Evolutionary conservation across 2,797 vertebrate genomes (phyloP).

Genomic region (Myotis daubentonii): DNA sequence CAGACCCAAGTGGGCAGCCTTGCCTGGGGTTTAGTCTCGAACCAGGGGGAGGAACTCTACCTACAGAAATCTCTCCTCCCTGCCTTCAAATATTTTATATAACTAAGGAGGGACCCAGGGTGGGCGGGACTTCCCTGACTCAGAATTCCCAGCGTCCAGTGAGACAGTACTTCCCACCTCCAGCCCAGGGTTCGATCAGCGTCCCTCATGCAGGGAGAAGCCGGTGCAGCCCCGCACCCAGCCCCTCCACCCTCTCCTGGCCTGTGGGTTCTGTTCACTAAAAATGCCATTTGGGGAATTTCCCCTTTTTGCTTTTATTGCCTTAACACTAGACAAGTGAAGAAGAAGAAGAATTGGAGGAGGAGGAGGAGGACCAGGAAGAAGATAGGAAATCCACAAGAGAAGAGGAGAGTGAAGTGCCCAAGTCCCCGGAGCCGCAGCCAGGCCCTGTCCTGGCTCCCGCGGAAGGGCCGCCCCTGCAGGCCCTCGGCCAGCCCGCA

Average conservation of each 20-base stretch:
- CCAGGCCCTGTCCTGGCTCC: constrained; percentile 80
- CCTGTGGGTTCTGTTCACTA: constrained; percentile 30
- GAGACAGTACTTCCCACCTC: not conserved
- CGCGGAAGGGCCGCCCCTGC: constrained; percentile 81
- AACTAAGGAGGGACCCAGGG: not conserved
- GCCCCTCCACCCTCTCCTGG: not conserved
- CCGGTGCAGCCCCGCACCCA: accelerated
- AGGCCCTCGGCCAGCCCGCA: constrained; percentile 80
- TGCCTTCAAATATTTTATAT: not conserved
- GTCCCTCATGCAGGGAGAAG: not conserved
- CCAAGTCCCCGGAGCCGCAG: constrained; percentile 85
- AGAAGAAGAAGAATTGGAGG: constrained; percentile 86
- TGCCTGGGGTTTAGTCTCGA: not conserved
- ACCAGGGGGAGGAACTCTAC: not conserved
- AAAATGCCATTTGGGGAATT: constrained; percentile 43
- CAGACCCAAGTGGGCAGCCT: not conserved
- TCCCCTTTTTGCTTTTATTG: constrained; percentile 63
- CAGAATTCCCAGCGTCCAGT: not conserved
- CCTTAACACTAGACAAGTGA: constrained; percentile 84
- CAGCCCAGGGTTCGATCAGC: not conserved
- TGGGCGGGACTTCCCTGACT: not conserved
- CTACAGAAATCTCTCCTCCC: not conserved
- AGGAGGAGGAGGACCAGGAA: constrained; percentile 85
- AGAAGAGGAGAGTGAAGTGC: constrained; percentile 84
- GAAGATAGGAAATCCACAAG: constrained; percentile 85